phyloP scores from a whole-genome alignment of 2,888 invertebrate genomes.

The Eulithis prunata region DNA sequence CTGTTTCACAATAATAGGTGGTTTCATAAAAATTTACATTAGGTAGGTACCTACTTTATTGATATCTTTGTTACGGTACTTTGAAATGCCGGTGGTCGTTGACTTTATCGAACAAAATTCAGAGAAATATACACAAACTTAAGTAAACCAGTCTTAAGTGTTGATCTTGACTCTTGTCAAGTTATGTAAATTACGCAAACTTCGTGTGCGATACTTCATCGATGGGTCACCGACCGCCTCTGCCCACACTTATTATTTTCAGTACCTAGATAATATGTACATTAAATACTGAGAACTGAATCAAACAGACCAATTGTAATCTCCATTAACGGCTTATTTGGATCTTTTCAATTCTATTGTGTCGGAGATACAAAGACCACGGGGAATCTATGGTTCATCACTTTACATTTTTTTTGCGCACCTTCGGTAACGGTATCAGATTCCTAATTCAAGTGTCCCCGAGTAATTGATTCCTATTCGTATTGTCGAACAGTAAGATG shows the following conservation, averaged over 20 bases:
- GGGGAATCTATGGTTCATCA: constrained; percentile 47
- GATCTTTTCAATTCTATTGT: constrained; percentile 48
- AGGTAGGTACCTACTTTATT: constrained; percentile 1
- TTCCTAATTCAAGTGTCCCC: constrained; percentile 60
- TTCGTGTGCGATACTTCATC: constrained; percentile 73
- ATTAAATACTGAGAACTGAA: constrained; percentile 31
- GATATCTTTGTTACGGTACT: constrained; percentile 36
- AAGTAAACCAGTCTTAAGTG: constrained; percentile 71
- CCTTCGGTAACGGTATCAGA: constrained; percentile 57
- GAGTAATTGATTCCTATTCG: constrained; percentile 66
- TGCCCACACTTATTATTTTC: constrained; percentile 62
- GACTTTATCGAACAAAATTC: constrained; percentile 52
- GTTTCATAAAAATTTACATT: constrained; percentile 9
- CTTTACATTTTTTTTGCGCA: constrained; percentile 56
- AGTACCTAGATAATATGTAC: constrained; percentile 31
- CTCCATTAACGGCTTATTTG: constrained; percentile 53
- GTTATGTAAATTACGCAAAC: constrained; percentile 81
- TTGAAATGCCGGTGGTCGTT: constrained; percentile 50
- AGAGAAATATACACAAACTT: constrained; percentile 61
- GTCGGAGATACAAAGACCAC: constrained; percentile 35
- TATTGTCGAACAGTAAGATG: constrained; percentile 58
- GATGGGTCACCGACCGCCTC: constrained; percentile 72
- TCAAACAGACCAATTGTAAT: constrained; percentile 48
- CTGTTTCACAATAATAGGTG: constrained; percentile 8
- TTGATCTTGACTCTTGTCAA: constrained; percentile 74